These are phyloP conservation scores for Elephantulus edwardii DNA, from an alignment of 2,113 vertebrate species.

Conservation along the genomic window DNA sequence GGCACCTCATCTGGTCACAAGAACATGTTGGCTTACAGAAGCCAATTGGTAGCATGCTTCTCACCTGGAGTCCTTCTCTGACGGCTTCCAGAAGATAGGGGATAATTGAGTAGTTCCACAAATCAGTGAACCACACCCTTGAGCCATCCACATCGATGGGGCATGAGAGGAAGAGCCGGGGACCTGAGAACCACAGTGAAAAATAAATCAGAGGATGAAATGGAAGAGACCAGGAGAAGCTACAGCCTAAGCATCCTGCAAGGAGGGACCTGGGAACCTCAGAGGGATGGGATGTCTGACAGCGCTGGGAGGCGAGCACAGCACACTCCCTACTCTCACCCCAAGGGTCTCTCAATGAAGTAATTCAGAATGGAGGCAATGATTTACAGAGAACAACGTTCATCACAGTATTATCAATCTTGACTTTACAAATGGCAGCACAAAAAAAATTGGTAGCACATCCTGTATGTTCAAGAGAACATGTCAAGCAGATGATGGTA, in stretches of 20 bases:
- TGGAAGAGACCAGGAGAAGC: neutral
- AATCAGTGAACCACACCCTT: constrained; percentile 98
- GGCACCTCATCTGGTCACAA: neutral
- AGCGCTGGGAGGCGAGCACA: neutral
- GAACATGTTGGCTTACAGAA: neutral
- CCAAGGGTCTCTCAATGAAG: neutral
- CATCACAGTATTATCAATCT: neutral
- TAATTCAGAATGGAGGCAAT: neutral
- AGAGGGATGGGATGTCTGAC: neutral
- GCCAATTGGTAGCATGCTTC: neutral
- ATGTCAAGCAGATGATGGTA: neutral
- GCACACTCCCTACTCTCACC: too few relatives aligned
- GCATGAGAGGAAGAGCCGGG: constrained; percentile 96
- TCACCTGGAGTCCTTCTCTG: constrained; percentile 98
- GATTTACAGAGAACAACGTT: neutral
- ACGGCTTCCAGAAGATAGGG: constrained; percentile 98
- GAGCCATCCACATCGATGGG: constrained; percentile 98
- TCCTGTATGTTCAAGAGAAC: neutral
- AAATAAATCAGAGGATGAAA: neutral
- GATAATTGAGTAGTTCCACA: constrained; percentile 99
- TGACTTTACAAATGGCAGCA: neutral
- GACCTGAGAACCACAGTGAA: constrained; percentile 85
- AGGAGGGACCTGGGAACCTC: neutral
- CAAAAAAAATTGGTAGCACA: too few relatives aligned
- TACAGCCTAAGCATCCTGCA: accelerated